Percentiles rank a stretch among this genome's conserved stretches.
Conservation (phyloP, 1,140 invertebrate species). For the Papilio helenus region DNA sequence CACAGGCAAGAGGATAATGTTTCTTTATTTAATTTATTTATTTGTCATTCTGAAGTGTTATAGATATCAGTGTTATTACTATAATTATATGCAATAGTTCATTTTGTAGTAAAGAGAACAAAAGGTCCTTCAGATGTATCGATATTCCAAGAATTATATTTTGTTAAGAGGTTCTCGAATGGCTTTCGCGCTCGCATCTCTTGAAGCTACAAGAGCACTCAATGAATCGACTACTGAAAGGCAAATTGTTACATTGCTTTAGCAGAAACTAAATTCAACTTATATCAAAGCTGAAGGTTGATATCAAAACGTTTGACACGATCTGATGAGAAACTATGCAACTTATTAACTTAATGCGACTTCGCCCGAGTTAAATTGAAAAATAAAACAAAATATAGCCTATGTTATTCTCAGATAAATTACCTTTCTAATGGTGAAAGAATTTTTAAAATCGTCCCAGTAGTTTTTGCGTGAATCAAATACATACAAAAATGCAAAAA, state of each 20-base stretch:
- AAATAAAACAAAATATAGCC: no score
- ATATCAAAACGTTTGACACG: slow-evolving; percentile 23
- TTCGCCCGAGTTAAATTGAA: no score
- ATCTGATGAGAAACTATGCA: background rate
- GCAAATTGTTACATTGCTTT: slow-evolving; percentile 62
- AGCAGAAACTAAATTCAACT: slow-evolving; percentile 49
- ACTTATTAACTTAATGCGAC: no score
- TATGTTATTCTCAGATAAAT: no score
- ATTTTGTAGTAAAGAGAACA: background rate
- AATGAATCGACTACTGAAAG: slow-evolving; percentile 51
- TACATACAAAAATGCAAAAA: no score
- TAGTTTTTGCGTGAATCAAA: no score
- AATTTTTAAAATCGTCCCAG: no score
- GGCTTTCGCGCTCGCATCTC: slow-evolving; percentile 52
- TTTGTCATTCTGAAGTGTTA: no score
- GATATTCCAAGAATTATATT: slow-evolving; percentile 56
- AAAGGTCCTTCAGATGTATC: slow-evolving; percentile 44
- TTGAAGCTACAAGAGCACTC: slow-evolving; percentile 57
- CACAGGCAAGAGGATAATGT: no score
- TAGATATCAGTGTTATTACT: background rate
- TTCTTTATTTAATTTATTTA: no score
- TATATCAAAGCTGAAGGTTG: background rate
- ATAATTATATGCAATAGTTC: background rate
- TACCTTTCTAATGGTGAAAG: no score
- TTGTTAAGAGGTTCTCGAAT: slow-evolving; percentile 28